phyloP scores from a whole-genome alignment of 2,797 vertebrate genomes.

The Epinephelus awoara region DNA sequence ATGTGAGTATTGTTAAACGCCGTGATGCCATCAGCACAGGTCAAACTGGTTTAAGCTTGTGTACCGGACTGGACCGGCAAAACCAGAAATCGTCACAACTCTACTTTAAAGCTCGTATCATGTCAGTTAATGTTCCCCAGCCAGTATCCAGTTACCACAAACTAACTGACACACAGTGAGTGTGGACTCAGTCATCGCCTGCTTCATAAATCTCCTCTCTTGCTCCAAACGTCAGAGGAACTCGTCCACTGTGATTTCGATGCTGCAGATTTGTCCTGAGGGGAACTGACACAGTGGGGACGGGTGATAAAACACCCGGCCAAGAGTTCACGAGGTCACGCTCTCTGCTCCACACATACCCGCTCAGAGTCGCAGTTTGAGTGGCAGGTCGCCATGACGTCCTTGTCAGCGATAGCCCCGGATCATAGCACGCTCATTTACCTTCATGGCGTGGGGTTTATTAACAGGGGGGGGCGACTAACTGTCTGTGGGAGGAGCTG shows the following conservation, averaged over 20 bases:
- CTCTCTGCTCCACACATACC: slow-evolving; percentile 31
- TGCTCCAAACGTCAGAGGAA: not conserved
- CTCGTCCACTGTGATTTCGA: slow-evolving; percentile 10
- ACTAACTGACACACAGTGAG: no score
- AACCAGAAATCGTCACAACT: no score
- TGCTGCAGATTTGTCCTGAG: slow-evolving; percentile 8
- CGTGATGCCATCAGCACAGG: no score
- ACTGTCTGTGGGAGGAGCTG: slow-evolving; percentile 23
- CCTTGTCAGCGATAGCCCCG: not conserved
- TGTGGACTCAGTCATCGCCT: no score
- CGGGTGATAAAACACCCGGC: slow-evolving; percentile 7
- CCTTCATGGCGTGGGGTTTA: slow-evolving; percentile 18
- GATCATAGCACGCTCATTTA: slow-evolving; percentile 4
- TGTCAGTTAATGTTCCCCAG: no score
- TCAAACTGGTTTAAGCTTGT: no score
- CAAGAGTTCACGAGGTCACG: slow-evolving; percentile 52
- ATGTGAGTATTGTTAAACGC: no score
- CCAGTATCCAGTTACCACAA: no score
- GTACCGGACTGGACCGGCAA: no score
- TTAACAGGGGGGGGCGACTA: not conserved
- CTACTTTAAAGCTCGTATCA: no score
- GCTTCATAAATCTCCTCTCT: no score
- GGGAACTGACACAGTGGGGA: slow-evolving; percentile 18
- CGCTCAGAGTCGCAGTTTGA: slow-evolving; percentile 3
- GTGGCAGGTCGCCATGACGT: slow-evolving; percentile 21